Evolutionary conservation across 1,140 invertebrate species (phyloP).

Genomic region (Platyscapa corneri): DNA sequence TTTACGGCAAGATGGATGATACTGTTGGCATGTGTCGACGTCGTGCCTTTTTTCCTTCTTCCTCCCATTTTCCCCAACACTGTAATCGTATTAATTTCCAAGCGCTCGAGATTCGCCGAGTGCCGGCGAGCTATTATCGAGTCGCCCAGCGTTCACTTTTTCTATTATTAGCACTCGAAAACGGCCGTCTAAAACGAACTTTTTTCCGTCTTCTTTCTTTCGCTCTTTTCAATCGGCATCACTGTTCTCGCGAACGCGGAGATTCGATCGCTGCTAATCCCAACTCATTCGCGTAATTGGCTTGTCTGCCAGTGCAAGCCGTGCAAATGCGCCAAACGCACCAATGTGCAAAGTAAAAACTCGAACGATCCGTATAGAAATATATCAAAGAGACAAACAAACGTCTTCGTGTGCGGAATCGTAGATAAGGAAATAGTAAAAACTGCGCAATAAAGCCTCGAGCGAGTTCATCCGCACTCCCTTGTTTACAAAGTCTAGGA

Average conservation of each 20-base stretch:
- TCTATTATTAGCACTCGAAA: not conserved
- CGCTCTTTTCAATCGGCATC: no score
- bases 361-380: no score
- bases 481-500: not conserved
- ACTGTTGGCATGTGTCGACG: not conserved
- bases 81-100: conserved; percentile 5
- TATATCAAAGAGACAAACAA: no score
- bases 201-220: no score
- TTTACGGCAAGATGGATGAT: not conserved
- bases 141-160: not conserved
- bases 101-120: not conserved
- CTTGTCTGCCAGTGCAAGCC: no score
- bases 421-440: not conserved
- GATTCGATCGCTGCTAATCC: no score
- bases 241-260: no score
- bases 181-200: not conserved
- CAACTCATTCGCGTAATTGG: no score
- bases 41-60: not conserved
- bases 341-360: no score
- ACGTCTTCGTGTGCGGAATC: no score
- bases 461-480: not conserved
- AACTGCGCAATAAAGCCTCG: not conserved
- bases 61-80: not conserved
- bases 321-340: not conserved
- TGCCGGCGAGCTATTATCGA: not conserved